A percentile compares a stretch with the other conserved stretches of the same genome.
Evolutionary conservation across 1,140 invertebrate genomes (phyloP).

Genomic region (Alviniconcha marisindica): DNA sequence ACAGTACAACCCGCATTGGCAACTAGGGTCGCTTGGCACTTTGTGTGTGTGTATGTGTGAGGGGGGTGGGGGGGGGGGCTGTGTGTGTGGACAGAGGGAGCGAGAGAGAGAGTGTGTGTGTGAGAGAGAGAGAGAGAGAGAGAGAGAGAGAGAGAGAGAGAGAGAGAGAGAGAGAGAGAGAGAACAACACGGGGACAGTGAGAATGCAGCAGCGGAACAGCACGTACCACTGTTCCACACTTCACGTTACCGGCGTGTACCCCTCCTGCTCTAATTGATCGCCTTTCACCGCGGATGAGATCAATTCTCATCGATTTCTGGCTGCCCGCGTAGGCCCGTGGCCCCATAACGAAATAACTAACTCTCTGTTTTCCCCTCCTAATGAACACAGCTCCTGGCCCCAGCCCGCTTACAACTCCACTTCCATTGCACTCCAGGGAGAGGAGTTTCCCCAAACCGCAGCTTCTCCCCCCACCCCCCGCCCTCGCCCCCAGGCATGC

Average conservation of each 20-base stretch:
- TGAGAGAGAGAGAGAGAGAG: too few relatives aligned
- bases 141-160: too few relatives aligned
- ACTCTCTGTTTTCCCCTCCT: neutral
- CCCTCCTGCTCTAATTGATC: neutral
- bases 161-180: too few relatives aligned
- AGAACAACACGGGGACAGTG: too few relatives aligned
- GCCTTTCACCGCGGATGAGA: neutral
- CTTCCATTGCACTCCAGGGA: neutral
- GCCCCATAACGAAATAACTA: neutral
- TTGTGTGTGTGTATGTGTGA: too few relatives aligned
- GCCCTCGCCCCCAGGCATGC: neutral
- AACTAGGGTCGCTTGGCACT: too few relatives aligned
- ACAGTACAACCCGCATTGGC: too few relatives aligned
- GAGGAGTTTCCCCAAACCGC: neutral
- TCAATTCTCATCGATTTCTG: neutral
- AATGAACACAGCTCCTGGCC: conserved; percentile 4
- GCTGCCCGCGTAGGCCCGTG: neutral
- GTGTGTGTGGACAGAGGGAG: too few relatives aligned
- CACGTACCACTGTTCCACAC: too few relatives aligned
- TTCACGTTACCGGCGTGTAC: neutral
- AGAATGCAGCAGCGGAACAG: too few relatives aligned
- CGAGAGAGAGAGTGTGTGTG: too few relatives aligned
- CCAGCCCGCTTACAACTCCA: neutral
- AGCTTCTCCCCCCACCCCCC: neutral
- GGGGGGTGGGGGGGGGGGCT: too few relatives aligned